Percentiles rank a stretch among this genome's conserved stretches.
phyloP scores from a whole-genome alignment of 2,113 vertebrate species.

The Rallus limicola region DNA sequence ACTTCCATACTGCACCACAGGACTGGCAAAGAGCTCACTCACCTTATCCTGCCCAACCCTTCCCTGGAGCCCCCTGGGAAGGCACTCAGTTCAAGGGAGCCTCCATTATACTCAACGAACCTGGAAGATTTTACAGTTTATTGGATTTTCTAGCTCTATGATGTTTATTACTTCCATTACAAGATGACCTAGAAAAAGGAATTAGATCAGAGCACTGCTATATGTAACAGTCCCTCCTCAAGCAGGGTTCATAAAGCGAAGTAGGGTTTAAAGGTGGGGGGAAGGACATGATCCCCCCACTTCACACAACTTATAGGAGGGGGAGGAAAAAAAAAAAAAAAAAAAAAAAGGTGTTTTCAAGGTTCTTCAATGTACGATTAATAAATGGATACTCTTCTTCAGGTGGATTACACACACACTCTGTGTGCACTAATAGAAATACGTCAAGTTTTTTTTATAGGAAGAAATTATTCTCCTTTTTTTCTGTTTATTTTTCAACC shows the following conservation, averaged over 20 bases:
- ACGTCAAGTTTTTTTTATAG: not conserved
- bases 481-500: not conserved
- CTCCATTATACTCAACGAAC: not conserved
- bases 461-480: not conserved
- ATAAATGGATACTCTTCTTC: not conserved
- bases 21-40: not conserved
- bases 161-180: not conserved
- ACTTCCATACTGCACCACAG: not conserved
- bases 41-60: not conserved
- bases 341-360: not conserved
- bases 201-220: not conserved
- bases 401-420: not conserved
- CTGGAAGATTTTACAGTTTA: not conserved
- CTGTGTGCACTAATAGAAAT: not conserved
- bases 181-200: not conserved
- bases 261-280: not conserved
- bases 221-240: not conserved
- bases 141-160: not conserved
- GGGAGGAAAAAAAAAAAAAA: not conserved
- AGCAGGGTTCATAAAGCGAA: not conserved
- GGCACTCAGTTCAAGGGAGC: not conserved
- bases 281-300: not conserved
- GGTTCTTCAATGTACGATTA: not conserved
- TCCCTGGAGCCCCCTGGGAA: not conserved
- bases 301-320: not conserved